Evolutionary conservation across 2,797 vertebrate species (phyloP).

Genomic region (Amblyopsis hoosieri): DNA sequence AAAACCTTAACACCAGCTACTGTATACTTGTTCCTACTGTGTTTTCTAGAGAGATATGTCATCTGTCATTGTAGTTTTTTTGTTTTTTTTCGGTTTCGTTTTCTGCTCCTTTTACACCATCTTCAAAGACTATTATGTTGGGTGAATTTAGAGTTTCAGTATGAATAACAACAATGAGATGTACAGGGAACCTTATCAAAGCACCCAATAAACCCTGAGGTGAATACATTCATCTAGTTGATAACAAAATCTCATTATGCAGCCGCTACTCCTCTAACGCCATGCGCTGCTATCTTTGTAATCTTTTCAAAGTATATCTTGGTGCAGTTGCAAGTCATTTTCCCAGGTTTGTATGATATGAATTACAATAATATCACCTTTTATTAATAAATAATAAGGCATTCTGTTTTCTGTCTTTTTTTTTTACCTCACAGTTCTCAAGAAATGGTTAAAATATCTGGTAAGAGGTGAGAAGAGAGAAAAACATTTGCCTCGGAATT

Average conservation of each 20-base stretch:
- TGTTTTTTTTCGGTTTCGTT: no score
- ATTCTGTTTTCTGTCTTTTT: no score
- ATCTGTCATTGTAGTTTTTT: not conserved
- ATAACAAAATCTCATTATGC: not conserved
- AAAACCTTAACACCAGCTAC: no score
- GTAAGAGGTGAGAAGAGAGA: no score
- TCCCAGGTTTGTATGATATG: not conserved
- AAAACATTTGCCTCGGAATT: no score
- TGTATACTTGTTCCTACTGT: no score
- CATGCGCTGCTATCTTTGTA: not conserved
- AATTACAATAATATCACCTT: not conserved
- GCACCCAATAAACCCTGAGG: not conserved
- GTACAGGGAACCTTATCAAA: constrained; percentile 6
- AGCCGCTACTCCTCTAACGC: not conserved
- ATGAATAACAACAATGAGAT: constrained; percentile 5
- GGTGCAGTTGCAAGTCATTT: not conserved
- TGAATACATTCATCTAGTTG: not conserved
- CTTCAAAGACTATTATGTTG: not conserved
- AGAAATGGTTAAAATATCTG: no score
- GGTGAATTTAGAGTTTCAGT: not conserved
- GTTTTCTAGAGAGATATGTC: not conserved
- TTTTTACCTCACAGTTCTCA: no score
- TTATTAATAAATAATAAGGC: not conserved
- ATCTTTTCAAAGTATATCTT: not conserved
- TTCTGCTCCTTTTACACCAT: not conserved